Conservation (phyloP, 92 coral and sea anemone genomes). For the Epizoanthus ramosus region DNA sequence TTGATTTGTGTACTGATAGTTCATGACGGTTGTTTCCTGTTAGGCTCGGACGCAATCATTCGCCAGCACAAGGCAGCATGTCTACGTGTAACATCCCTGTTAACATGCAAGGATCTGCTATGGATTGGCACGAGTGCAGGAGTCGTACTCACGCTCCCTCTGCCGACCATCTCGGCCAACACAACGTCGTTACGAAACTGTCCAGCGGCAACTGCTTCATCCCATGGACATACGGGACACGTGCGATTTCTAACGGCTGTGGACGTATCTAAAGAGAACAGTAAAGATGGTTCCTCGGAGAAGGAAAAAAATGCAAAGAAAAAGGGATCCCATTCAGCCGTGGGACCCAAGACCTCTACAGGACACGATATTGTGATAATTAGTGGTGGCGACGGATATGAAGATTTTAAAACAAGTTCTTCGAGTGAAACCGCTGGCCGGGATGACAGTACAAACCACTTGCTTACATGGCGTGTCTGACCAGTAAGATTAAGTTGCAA, state of each 20-base stretch:
- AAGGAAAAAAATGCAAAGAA: conserved; percentile 55
- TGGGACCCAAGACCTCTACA: conserved; percentile 61
- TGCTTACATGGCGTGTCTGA: conserved; percentile 95
- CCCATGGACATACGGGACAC: conserved; percentile 99
- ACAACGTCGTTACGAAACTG: conserved; percentile 94
- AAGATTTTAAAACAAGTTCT: conserved; percentile 94
- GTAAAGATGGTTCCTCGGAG: conserved; percentile 67
- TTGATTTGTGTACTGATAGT: not conserved
- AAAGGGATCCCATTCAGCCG: conserved; percentile 54
- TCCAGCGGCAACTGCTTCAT: conserved; percentile 93
- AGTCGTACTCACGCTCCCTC: conserved; percentile 94
- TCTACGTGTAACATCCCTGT: conserved; percentile 92
- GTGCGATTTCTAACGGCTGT: conserved; percentile 99
- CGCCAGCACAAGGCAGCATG: conserved; percentile 99
- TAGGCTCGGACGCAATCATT: conserved; percentile 98
- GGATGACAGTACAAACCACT: conserved; percentile 98
- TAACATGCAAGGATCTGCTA: conserved; percentile 91
- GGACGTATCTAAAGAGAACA: conserved; percentile 83
- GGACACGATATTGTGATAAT: conserved; percentile 83
- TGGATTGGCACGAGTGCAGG: conserved; percentile 99
- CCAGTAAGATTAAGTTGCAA: not conserved
- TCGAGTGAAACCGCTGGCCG: conserved; percentile 99
- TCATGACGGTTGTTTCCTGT: not conserved
- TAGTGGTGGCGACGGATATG: conserved; percentile 99
- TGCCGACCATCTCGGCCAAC: conserved; percentile 90